phyloP scores from a whole-genome alignment of 2,888 invertebrate species.

The Pediacus dermestoides region DNA sequence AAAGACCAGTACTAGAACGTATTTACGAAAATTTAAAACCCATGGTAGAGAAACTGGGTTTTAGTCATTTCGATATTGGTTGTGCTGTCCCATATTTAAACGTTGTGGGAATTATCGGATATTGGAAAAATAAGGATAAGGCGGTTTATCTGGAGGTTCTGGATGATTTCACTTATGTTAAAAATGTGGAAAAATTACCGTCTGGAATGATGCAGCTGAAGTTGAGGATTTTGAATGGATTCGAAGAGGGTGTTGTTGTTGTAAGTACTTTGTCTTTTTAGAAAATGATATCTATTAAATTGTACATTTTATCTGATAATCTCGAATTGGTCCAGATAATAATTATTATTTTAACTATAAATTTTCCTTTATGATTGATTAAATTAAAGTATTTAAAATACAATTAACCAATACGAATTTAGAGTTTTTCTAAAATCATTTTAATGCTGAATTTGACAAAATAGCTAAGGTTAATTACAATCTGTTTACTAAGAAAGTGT shows the following conservation, averaged over 20 bases:
- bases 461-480: too few species aligned
- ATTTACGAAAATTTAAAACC: slow-evolving; percentile 34
- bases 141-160: slow-evolving; percentile 49
- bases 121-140: slow-evolving; percentile 39
- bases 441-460: too few species aligned
- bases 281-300: slow-evolving; percentile 3
- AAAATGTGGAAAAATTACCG: slow-evolving; percentile 39
- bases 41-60: slow-evolving; percentile 26
- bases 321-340: slow-evolving; percentile 8
- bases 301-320: neutral
- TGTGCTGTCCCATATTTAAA: slow-evolving; percentile 44
- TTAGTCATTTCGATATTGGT: slow-evolving; percentile 36
- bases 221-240: slow-evolving; percentile 44
- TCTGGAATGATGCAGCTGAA: slow-evolving; percentile 50
- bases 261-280: slow-evolving; percentile 34
- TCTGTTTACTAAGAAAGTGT: too few species aligned
- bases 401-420: too few species aligned
- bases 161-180: slow-evolving; percentile 46
- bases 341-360: neutral
- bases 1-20: slow-evolving; percentile 37
- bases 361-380: slow-evolving; percentile 3
- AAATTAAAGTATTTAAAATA: too few species aligned
- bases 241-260: slow-evolving; percentile 43
- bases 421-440: too few species aligned
- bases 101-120: slow-evolving; percentile 45